Percentiles rank a stretch among this genome's conserved stretches.
Evolutionary conservation across 2,797 vertebrate genomes (phyloP).

Genomic region (Sebastes nivosus): DNA sequence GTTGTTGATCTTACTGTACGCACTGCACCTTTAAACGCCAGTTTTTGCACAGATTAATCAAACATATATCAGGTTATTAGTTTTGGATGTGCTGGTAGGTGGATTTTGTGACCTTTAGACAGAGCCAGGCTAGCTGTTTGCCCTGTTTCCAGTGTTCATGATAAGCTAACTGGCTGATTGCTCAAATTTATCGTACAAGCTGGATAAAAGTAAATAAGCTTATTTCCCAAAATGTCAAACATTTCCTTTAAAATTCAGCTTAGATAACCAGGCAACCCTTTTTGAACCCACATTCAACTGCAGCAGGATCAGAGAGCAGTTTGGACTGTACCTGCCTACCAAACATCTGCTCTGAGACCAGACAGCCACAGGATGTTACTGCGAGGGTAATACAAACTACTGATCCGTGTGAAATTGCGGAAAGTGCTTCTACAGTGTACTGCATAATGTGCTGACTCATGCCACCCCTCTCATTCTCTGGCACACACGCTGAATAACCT

Average conservation of each 20-base stretch:
- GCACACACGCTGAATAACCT: constrained; percentile 12
- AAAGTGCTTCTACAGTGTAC: constrained; percentile 40
- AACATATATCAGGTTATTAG: too few species aligned
- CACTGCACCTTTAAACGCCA: too few species aligned
- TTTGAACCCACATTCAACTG: constrained; percentile 19
- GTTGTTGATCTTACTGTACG: too few species aligned
- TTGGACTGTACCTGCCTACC: constrained; percentile 29
- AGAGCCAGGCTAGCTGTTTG: neutral
- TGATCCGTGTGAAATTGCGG: constrained; percentile 46
- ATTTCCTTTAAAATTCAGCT: neutral
- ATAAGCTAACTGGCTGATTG: neutral
- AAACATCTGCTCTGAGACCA: constrained; percentile 62
- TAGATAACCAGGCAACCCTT: constrained; percentile 22
- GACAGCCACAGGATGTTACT: constrained; percentile 49
- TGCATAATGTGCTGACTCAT: constrained; percentile 66
- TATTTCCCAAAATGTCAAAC: neutral
- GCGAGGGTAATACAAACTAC: constrained; percentile 60
- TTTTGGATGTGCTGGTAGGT: too few species aligned
- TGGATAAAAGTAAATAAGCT: neutral
- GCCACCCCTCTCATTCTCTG: constrained; percentile 4
- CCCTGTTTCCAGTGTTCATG: neutral
- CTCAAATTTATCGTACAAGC: neutral
- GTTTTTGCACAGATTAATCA: too few species aligned
- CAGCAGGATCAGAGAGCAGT: constrained; percentile 32
- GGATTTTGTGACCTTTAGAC: too few species aligned